A percentile compares a stretch with the other conserved stretches of the same genome.
phyloP scores from a whole-genome alignment of 2,888 invertebrate species.

The Thecophora atra region DNA sequence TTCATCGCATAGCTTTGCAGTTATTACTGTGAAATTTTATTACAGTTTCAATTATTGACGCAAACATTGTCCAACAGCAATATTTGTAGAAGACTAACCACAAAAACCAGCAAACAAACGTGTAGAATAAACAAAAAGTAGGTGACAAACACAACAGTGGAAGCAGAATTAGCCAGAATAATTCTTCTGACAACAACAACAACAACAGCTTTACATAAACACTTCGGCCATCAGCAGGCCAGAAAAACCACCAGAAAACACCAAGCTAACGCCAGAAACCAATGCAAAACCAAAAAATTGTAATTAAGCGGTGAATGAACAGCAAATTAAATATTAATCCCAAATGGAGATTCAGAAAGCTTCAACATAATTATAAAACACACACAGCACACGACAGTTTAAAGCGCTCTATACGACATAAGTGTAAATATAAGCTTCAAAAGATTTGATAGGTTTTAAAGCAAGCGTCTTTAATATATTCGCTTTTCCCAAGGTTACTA shows the following conservation, averaged over 20 bases:
- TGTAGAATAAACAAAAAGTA: not conserved
- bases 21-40: slow-evolving; percentile 28
- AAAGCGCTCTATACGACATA: not conserved
- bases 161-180: not conserved
- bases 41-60: slow-evolving; percentile 35
- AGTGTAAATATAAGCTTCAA: too few species aligned
- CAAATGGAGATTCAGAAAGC: slow-evolving; percentile 45
- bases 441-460: too few species aligned
- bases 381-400: not conserved
- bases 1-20: slow-evolving; percentile 19
- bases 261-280: slow-evolving; percentile 36
- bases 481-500: too few species aligned
- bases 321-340: slow-evolving; percentile 52
- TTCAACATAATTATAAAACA: slow-evolving; percentile 47
- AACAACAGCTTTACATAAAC: not conserved
- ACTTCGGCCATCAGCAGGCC: not conserved
- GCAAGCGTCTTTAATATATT: too few species aligned
- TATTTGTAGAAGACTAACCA: not conserved
- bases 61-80: slow-evolving; percentile 11
- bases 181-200: not conserved
- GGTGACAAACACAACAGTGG: not conserved
- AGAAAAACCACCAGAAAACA: not conserved
- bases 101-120: not conserved
- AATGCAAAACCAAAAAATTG: slow-evolving; percentile 47
- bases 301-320: slow-evolving; percentile 51